These are phyloP conservation scores for Neodiprion virginianus DNA, from an alignment of 1,140 invertebrate genomes.

Conservation along the genomic window DNA sequence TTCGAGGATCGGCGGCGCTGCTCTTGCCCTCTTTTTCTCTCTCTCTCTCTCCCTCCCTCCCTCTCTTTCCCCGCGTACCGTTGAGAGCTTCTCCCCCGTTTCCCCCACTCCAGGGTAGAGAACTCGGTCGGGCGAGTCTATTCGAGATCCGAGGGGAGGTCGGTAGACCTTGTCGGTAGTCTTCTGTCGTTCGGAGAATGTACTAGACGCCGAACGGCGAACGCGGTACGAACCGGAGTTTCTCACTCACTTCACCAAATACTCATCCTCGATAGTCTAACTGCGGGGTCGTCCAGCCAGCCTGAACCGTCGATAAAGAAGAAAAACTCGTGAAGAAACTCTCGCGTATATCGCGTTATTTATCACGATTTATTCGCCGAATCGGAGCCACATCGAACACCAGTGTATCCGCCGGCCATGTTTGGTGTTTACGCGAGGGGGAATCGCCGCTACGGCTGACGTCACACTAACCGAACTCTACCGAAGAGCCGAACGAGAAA, in stretches of 20 bases:
- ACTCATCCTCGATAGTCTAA: no score
- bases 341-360: no score
- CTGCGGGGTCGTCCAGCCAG: no score
- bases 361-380: no score
- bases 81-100: slow-evolving; percentile 36
- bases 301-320: no score
- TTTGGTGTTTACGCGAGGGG: slow-evolving; percentile 63
- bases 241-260: background rate
- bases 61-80: slow-evolving; percentile 39
- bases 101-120: slow-evolving; percentile 28
- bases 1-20: slow-evolving; percentile 46
- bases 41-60: slow-evolving; percentile 38
- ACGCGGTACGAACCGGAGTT: background rate
- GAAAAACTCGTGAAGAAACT: no score
- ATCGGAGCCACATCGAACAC: slow-evolving; percentile 40
- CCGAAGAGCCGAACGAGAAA: slow-evolving; percentile 36
- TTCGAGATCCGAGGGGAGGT: slow-evolving; percentile 53
- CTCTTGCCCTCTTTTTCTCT: slow-evolving; percentile 37
- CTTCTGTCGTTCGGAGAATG: slow-evolving; percentile 56
- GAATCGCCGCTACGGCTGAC: slow-evolving; percentile 47
- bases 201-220: slow-evolving; percentile 45
- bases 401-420: slow-evolving; percentile 56
- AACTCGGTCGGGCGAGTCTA: slow-evolving; percentile 56
- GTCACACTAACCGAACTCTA: slow-evolving; percentile 50
- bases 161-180: slow-evolving; percentile 56